Evolutionary conservation across 2,113 vertebrate genomes (phyloP), one percentile per base, ranked within the genome.

Genomic region (Ardeotis arabs): DNA sequence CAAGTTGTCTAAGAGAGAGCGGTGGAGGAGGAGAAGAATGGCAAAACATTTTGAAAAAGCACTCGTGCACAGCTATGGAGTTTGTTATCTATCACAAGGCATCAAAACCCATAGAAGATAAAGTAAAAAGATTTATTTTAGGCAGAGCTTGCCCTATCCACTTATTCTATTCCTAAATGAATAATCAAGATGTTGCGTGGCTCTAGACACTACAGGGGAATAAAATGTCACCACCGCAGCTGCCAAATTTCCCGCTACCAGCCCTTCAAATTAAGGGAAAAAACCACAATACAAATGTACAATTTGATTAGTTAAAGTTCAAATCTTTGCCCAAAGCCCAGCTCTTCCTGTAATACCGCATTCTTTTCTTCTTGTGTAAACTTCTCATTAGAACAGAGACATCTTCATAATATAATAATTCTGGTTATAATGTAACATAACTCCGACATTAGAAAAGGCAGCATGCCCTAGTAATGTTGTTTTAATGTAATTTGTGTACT

Each of bases 261-360:
- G 96, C 84, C 88, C 91, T 97, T 92, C 95, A 97, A 98, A 98
- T 97, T 97, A 95, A 96, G 91, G 95, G 90, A 33, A 91, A 96
- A 86, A 86, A 35, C 79, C 89, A 91, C 95, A 96, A 97, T 93
- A 98, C 96, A 96, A 98, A 97, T 58, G 88, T 87, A 97, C 96
- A 98, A 99, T 98, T 97, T 96, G 98, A 99, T 99, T 99, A 99
- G 96, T 89, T 96, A 98, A 98, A 99, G 98, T 96, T 97, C 90
- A 97, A 92, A 97, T 96, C 96, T 87, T 97, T 93, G 96, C 97
- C 97, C 75, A 93, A 97, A 98, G 97, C 94, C 97, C 73, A 63
- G 95, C 93, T 98, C 97, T 98, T 98, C 98, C 97, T 97, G 98
- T 97, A 99, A 99, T 83, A 98, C 64, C 64, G 93, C 97, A 98